Conservation (phyloP, 2,888 invertebrate genomes). For the Pristionchus maxplancki region DNA sequence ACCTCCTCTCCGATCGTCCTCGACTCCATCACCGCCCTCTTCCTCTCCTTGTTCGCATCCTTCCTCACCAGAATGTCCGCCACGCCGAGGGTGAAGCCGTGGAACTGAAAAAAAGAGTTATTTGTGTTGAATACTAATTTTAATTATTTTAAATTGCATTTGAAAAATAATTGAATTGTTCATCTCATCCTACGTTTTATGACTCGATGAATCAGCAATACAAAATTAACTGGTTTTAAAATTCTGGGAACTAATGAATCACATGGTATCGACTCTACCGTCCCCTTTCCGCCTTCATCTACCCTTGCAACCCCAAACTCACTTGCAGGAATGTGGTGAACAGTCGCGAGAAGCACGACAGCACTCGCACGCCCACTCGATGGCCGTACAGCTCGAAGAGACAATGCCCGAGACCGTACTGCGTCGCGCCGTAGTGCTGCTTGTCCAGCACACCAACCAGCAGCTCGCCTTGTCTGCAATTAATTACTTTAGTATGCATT, state of each 20-base stretch:
- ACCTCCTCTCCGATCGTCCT: slow-evolving; percentile 71
- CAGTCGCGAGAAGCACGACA: slow-evolving; percentile 92
- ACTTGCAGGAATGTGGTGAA: slow-evolving; percentile 92
- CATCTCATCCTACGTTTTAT: too few species aligned
- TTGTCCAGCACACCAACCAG: slow-evolving; percentile 95
- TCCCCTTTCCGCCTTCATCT: too few species aligned
- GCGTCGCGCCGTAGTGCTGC: slow-evolving; percentile 94
- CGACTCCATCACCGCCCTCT: slow-evolving; percentile 72
- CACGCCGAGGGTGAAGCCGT: slow-evolving; percentile 95
- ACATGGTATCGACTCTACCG: too few species aligned
- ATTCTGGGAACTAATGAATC: too few species aligned
- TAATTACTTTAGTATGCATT: background rate
- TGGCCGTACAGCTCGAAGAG: slow-evolving; percentile 97
- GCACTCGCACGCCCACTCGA: slow-evolving; percentile 86
- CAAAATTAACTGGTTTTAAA: too few species aligned
- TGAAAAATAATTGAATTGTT: background rate
- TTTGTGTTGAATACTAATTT: background rate
- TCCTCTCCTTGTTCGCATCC: slow-evolving; percentile 85
- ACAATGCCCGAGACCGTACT: slow-evolving; percentile 94
- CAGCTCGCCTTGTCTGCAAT: slow-evolving; percentile 88
- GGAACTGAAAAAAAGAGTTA: slow-evolving; percentile 77
- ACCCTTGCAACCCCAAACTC: background rate
- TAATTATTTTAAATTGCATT: background rate
- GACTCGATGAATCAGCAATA: too few species aligned
- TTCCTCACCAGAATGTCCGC: slow-evolving; percentile 90